Evolutionary conservation across 2,797 vertebrate species (phyloP).

Genomic region (Zalophus californianus): DNA sequence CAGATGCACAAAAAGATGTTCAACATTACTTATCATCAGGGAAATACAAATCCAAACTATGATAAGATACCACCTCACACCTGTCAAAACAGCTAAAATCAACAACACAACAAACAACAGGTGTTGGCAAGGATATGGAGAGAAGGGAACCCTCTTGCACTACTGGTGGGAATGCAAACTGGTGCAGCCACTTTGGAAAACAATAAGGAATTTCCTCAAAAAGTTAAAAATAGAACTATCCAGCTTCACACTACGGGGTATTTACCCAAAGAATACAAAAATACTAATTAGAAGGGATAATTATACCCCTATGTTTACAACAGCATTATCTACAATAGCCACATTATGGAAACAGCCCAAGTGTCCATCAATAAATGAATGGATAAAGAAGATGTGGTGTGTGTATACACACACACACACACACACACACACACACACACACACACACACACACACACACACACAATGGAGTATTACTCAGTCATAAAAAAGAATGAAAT

Average conservation of each 20-base stretch:
- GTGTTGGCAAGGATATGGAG: not conserved
- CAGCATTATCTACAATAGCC: not conserved
- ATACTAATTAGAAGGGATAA: not conserved
- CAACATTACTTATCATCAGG: not conserved
- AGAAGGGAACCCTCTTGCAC: not conserved
- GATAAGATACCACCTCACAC: not conserved
- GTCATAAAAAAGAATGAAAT: not conserved
- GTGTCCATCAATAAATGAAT: not conserved
- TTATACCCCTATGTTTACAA: not conserved
- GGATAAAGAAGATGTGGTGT: not conserved
- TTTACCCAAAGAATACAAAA: not conserved
- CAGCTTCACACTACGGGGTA: not conserved
- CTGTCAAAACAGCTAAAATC: not conserved
- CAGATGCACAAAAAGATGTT: not conserved
- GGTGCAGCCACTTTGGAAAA: not conserved
- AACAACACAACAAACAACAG: not conserved
- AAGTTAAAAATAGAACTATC: not conserved
- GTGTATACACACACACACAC: not conserved
- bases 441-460: not conserved
- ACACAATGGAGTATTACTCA: not conserved
- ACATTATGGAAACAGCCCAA: not conserved
- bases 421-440: not conserved
- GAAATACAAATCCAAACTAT: not conserved
- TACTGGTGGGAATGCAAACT: not conserved
- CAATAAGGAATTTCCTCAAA: not conserved